phyloP scores from a whole-genome alignment of 30 jellyfish, hydroid and myxozoan genomes.

The Chrysaora quinquecirrha region DNA sequence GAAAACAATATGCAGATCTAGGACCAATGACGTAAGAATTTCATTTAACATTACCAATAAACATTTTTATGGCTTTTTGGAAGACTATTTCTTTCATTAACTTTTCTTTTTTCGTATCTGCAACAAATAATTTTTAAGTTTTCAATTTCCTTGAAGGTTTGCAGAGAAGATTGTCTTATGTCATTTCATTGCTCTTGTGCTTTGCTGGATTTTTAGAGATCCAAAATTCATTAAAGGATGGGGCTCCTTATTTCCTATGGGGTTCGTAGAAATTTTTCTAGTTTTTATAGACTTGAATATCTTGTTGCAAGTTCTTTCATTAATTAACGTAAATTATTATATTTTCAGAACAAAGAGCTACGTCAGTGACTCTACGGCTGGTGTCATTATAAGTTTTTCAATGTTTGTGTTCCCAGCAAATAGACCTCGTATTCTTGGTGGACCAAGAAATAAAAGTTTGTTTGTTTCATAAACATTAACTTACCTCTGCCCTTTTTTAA shows the following conservation, averaged over 20 bases:
- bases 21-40: constrained; percentile 90
- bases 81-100: neutral
- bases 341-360: constrained; percentile 32
- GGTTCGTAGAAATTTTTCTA: constrained; percentile 42
- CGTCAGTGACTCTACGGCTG: constrained; percentile 88
- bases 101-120: too few species aligned
- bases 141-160: constrained; percentile 51
- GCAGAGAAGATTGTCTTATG: constrained; percentile 82
- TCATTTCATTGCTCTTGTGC: constrained; percentile 70
- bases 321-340: neutral
- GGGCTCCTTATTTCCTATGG: constrained; percentile 86
- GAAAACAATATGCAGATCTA: constrained; percentile 78
- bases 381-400: constrained; percentile 59
- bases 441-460: constrained; percentile 46
- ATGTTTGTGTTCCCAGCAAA: constrained; percentile 76
- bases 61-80: too few species aligned
- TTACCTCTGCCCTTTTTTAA: neutral
- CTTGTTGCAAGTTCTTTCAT: too few species aligned
- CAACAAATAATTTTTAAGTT: neutral
- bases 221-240: constrained; percentile 96
- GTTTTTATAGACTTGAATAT: too few species aligned
- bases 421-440: constrained; percentile 57
- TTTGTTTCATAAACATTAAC: neutral
- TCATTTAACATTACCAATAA: neutral
- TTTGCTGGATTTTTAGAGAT: constrained; percentile 87